A percentile compares a stretch with the other conserved stretches of the same genome.
These are phyloP conservation scores for Dendrolimus kikuchii DNA, from an alignment of 1,140 invertebrate genomes.

Conservation along the genomic window DNA sequence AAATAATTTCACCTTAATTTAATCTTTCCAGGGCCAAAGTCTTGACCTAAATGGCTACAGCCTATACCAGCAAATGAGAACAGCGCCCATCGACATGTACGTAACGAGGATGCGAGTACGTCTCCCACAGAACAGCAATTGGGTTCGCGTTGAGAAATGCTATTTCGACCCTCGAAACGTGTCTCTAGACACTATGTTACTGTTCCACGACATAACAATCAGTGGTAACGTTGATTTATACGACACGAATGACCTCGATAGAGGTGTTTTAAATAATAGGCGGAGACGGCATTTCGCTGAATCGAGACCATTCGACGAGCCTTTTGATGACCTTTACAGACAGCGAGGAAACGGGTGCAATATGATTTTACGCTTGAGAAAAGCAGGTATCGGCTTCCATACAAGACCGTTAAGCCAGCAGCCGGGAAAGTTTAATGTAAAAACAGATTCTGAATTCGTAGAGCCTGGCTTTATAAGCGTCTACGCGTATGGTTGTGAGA, in stretches of 20 bases:
- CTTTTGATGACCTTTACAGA: constrained; percentile 26
- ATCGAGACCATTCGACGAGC: constrained; percentile 55
- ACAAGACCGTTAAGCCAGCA: constrained; percentile 67
- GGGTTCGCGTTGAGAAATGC: constrained; percentile 82
- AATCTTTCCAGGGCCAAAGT: constrained; percentile 57
- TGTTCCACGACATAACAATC: constrained; percentile 85
- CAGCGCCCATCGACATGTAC: constrained; percentile 77
- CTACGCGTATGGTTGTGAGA: constrained; percentile 85
- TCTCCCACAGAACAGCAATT: constrained; percentile 74
- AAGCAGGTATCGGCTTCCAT: constrained; percentile 83
- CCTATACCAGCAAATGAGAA: constrained; percentile 74
- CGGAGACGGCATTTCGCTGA: constrained; percentile 45
- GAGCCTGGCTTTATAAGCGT: constrained; percentile 88
- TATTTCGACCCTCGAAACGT: constrained; percentile 81
- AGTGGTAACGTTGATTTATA: constrained; percentile 81
- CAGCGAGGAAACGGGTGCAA: constrained; percentile 74
- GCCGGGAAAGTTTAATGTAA: constrained; percentile 79
- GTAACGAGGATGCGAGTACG: constrained; percentile 77
- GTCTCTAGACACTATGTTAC: constrained; percentile 81
- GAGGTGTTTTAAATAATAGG: constrained; percentile 35
- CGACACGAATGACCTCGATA: constrained; percentile 59
- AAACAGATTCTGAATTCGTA: constrained; percentile 86
- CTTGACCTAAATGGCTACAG: constrained; percentile 78
- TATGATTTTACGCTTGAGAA: constrained; percentile 83
- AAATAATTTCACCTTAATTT: not conserved